Percentiles rank a stretch among this genome's conserved stretches.
Conservation (phyloP, 2,797 vertebrate genomes). For the Cyclopterus lumpus region DNA sequence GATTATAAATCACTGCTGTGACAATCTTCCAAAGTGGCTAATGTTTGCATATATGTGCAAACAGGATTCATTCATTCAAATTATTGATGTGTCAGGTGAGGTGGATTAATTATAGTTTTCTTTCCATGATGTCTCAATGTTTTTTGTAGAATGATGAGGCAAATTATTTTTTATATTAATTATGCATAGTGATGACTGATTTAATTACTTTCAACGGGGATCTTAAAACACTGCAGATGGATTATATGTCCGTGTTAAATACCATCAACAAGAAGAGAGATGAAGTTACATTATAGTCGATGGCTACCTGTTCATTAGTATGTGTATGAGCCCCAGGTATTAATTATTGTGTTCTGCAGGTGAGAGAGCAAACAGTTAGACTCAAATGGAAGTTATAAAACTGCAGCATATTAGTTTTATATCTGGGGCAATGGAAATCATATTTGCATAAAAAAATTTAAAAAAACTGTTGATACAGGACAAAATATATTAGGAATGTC, state of each 20-base stretch:
- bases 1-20: slow-evolving; percentile 8
- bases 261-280: not conserved
- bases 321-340: not conserved
- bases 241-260: not conserved
- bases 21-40: slow-evolving; percentile 1
- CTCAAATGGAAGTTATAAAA: not conserved
- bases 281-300: not conserved
- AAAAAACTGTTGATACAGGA: not conserved
- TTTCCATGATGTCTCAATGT: not conserved
- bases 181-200: not conserved
- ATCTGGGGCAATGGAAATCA: not conserved
- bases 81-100: not conserved
- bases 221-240: not conserved
- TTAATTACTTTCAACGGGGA: not conserved
- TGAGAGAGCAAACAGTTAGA: not conserved
- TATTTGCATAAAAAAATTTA: not conserved
- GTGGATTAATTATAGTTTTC: not conserved
- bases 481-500: not conserved
- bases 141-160: not conserved
- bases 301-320: not conserved
- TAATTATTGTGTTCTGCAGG: not conserved
- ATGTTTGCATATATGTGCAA: not conserved
- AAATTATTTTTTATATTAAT: not conserved
- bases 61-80: not conserved
- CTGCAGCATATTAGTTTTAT: not conserved